Conservation (phyloP, 2,888 invertebrate genomes). For the Hemistola chrysoprasaria region DNA sequence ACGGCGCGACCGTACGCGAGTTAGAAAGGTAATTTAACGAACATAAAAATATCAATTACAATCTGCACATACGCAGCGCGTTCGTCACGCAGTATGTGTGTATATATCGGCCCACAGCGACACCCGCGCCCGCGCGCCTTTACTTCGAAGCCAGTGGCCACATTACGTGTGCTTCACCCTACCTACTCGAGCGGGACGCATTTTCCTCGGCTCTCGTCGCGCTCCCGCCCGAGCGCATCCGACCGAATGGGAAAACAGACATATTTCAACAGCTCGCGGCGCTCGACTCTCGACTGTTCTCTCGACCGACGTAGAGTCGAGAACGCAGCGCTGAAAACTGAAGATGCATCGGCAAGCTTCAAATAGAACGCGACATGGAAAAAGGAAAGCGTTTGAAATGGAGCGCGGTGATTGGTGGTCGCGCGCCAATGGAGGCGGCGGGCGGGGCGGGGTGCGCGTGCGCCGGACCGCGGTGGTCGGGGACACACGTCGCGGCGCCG, state of each 20-base stretch:
- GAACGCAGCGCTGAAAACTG: conserved; percentile 26
- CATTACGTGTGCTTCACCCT: conserved; percentile 31
- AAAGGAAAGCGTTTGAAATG: conserved; percentile 77
- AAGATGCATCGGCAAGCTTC: conserved; percentile 74
- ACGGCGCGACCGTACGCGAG: conserved; percentile 27
- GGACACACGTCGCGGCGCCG: conserved; percentile 47
- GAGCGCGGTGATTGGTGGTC: conserved; percentile 75
- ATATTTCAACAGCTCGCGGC: conserved; percentile 37
- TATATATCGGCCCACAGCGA: conserved; percentile 16
- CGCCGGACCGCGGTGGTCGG: conserved; percentile 44
- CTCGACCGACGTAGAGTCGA: conserved; percentile 24
- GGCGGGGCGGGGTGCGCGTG: conserved; percentile 44
- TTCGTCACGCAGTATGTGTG: conserved; percentile 24
- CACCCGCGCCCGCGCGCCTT: conserved; percentile 9
- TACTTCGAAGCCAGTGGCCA: conserved; percentile 16
- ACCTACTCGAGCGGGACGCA: conserved; percentile 49
- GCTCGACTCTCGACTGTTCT: conserved; percentile 27
- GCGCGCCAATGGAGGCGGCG: conserved; percentile 72
- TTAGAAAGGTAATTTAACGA: conserved; percentile 53
- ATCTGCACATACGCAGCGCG: conserved; percentile 26
- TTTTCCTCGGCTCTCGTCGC: conserved; percentile 67
- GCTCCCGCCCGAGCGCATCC: conserved; percentile 71
- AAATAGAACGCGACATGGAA: conserved; percentile 77
- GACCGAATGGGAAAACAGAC: conserved; percentile 76
- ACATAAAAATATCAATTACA: conserved; percentile 71